phyloP scores from a whole-genome alignment of 1,140 invertebrate species.

The Panagrolaimus sp. region DNA sequence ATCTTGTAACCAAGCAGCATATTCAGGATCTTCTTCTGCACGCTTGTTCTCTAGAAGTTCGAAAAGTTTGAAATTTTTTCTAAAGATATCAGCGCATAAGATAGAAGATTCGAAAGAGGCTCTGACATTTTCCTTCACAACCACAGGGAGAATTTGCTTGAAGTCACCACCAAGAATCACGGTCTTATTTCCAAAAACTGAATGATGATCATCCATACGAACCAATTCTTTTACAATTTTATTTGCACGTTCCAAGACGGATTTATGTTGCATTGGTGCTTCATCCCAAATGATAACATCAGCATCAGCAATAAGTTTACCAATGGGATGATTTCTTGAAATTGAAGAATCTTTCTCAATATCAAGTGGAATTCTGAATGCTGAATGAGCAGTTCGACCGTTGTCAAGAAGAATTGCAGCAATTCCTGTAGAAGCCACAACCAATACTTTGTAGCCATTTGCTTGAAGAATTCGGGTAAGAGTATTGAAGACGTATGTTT shows the following conservation, averaged over 20 bases:
- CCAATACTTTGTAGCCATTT: not conserved
- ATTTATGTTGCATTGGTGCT: not conserved
- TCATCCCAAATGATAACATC: not conserved
- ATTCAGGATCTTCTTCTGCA: not conserved
- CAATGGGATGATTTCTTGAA: not conserved
- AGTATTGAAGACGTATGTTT: not conserved
- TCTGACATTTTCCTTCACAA: not conserved
- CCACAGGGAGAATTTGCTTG: constrained; percentile 1
- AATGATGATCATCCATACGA: not conserved
- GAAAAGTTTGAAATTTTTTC: not conserved
- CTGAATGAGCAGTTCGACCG: not conserved
- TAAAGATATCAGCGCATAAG: not conserved
- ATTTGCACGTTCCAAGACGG: too few relatives aligned
- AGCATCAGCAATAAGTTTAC: not conserved
- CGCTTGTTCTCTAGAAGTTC: not conserved
- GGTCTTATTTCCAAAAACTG: not conserved
- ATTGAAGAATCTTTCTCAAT: not conserved
- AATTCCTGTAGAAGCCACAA: not conserved
- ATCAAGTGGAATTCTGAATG: not conserved
- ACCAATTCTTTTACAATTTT: not conserved
- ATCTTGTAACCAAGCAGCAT: not conserved
- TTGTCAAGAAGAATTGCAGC: not conserved
- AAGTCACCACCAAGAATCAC: not conserved
- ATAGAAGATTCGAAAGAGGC: not conserved
- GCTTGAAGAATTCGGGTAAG: not conserved